Percentiles rank a stretch among this genome's conserved stretches.
Conservation (phyloP, 2,797 vertebrate genomes). For the Poeciliopsis turneri region DNA sequence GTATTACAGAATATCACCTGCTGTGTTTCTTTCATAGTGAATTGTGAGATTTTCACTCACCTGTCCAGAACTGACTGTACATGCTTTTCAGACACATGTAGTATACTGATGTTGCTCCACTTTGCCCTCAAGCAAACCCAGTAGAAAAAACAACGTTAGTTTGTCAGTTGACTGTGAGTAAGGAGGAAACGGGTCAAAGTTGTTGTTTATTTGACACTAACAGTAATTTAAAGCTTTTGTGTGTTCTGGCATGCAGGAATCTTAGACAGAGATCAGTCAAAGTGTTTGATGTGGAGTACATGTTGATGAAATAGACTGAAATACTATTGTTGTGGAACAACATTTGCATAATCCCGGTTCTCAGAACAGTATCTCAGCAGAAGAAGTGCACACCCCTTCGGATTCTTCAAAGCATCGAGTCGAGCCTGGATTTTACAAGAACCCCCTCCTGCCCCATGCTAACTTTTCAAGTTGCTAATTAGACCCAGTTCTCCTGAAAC, state of each 20-base stretch:
- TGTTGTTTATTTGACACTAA: constrained; percentile 4
- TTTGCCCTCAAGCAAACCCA: not conserved
- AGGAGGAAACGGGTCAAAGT: not conserved
- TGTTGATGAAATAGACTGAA: constrained; percentile 57
- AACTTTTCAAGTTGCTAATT: constrained; percentile 27
- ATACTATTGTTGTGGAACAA: constrained; percentile 2
- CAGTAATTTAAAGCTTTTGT: not conserved
- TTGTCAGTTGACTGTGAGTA: not conserved
- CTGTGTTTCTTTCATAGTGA: not conserved
- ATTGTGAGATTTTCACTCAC: not conserved
- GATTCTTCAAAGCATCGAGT: constrained; percentile 41
- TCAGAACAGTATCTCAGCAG: not conserved
- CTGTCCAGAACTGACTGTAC: not conserved
- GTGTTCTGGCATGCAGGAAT: constrained; percentile 9
- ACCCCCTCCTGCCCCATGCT: constrained; percentile 13
- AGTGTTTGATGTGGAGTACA: constrained; percentile 29
- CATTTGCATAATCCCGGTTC: constrained; percentile 44
- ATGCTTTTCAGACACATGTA: not conserved
- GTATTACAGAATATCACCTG: not conserved
- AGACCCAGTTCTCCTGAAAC: constrained; percentile 33
- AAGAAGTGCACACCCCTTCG: constrained; percentile 13
- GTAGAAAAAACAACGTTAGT: not conserved
- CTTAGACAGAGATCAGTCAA: constrained; percentile 16
- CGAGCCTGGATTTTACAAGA: not conserved
- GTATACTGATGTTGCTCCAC: not conserved